phyloP scores from a whole-genome alignment of 2,113 vertebrate species.

The Microcebus murinus region DNA sequence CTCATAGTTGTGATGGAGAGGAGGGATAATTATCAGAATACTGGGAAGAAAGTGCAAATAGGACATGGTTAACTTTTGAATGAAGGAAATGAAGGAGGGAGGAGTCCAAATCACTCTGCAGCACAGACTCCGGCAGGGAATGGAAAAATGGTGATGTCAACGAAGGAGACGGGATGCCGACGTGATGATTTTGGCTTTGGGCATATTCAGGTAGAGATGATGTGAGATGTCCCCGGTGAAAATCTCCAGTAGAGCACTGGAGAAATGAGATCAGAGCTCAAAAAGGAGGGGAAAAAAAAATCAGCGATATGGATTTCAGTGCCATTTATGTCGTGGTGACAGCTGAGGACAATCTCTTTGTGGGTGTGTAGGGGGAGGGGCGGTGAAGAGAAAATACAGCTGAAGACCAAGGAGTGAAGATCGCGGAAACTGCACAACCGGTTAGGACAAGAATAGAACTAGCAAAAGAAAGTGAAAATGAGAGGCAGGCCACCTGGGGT shows the following conservation, averaged over 20 bases:
- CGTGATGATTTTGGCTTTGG: not conserved
- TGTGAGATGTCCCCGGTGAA: not conserved
- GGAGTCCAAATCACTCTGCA: not conserved
- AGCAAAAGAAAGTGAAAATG: not conserved
- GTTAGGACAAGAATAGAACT: not conserved
- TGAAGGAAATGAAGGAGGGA: not conserved
- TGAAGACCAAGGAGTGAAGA: not conserved
- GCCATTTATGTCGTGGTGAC: not conserved
- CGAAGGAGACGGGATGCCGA: not conserved
- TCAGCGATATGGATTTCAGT: not conserved
- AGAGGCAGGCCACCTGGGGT: not conserved
- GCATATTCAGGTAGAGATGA: no score
- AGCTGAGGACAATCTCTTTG: not conserved
- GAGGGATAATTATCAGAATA: not conserved
- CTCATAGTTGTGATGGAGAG: fast-evolving
- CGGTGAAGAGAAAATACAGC: not conserved
- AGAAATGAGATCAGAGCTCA: not conserved
- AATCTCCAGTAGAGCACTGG: not conserved
- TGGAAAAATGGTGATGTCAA: no score
- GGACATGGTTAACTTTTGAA: not conserved
- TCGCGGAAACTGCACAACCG: not conserved
- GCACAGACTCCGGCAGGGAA: not conserved
- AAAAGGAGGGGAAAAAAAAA: not conserved
- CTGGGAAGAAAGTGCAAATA: not conserved
- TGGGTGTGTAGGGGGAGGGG: not conserved